Evolutionary conservation across 2,888 invertebrate genomes (phyloP).

Genomic region (Pterostichus madidus): DNA sequence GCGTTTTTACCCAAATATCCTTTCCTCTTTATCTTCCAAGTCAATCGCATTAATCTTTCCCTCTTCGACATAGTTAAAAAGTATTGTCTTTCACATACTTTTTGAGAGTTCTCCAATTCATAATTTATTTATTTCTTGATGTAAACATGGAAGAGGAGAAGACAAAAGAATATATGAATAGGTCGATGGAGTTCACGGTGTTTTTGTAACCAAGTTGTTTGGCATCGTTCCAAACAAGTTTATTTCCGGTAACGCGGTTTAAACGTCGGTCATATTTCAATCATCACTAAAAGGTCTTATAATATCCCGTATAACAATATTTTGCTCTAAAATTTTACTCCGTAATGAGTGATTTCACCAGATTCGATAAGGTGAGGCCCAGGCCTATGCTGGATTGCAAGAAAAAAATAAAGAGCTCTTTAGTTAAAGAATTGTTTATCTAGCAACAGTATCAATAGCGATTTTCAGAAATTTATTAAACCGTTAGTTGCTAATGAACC

Average conservation of each 20-base stretch:
- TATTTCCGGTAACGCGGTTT: conserved; percentile 20
- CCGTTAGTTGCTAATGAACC: no score
- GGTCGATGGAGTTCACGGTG: conserved; percentile 32
- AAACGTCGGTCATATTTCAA: conserved; percentile 24
- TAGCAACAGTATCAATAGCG: no score
- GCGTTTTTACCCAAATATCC: neutral
- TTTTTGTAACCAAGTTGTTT: conserved; percentile 11
- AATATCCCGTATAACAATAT: no score
- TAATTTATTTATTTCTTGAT: conserved; percentile 51
- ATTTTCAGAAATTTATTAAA: no score
- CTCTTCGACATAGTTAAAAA: neutral
- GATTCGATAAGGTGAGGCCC: no score
- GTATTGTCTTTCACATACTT: conserved; percentile 12
- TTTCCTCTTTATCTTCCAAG: neutral
- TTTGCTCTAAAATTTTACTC: no score
- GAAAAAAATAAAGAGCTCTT: no score
- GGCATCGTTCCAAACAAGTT: conserved; percentile 41
- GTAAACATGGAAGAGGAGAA: conserved; percentile 14
- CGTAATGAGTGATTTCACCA: no score
- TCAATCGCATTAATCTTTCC: neutral
- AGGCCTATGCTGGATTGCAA: no score
- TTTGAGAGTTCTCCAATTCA: conserved; percentile 32
- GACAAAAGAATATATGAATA: conserved; percentile 42
- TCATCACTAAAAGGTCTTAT: neutral
- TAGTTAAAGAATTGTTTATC: no score